Evolutionary conservation across 2,888 invertebrate genomes (phyloP), one percentile per base, ranked within the genome.

Genomic region (Volucella inflata): DNA sequence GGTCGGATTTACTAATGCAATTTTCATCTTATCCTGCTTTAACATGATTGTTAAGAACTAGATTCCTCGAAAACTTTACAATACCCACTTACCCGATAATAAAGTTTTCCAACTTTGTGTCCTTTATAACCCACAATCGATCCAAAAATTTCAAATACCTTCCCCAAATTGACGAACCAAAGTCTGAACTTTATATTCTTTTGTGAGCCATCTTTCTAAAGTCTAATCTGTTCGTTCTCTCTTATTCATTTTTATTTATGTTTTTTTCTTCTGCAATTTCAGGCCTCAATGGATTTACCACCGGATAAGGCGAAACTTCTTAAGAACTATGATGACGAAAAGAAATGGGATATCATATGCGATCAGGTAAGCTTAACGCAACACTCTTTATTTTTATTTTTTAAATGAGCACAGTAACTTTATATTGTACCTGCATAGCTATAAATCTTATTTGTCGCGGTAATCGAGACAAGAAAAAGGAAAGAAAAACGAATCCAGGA

Each of bases 321-420:
- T 87, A 96, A 97, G 89, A 97, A 96, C 92, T 99, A 99, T 92
- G 98, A 99, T 93, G 96, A 97, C 92, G 98, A 98, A 92, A 99
- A 98, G 93, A 99, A 99, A 93, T 99, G 99, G 99, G 99, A 99
- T 93, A 97, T 99, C 92, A 98, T 99, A 93, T 98, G 98, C 94
- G 99, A 99, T 95, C 98, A 98, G 95, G 97, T 97, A 92, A 93
- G 94, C 89, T 75, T 50, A 77, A n/a, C 6, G 16, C 17, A 16
- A 8, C 53, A 55, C 53, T 42, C 21, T 53, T 76, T 59, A 68
- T 64, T 51, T 75, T 83, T 60, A 74, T 77, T 68, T 57, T 10
- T 48, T 16, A 3, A 53, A 46, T 53, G 12, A 48, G 40, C 40
- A 59, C 50, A 36, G 30, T 55, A 36, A 2, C 16, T 46, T 55